These are phyloP conservation scores for Myiotriccus ornatus DNA, from an alignment of 2,797 vertebrate genomes.

Conservation along the genomic window DNA sequence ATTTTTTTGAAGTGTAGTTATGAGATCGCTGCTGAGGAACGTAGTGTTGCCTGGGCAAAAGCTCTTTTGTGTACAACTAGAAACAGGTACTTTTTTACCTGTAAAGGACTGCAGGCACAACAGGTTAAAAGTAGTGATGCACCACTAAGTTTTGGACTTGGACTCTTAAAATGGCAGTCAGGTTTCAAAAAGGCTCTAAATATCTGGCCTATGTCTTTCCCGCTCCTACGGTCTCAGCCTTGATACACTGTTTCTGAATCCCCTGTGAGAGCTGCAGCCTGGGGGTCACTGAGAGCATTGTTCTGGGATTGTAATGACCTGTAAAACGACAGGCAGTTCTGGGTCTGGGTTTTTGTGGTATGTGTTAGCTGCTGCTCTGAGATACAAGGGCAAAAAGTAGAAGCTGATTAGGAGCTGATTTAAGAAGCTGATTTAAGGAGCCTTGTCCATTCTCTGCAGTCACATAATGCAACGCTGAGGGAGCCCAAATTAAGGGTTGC, in stretches of 20 bases:
- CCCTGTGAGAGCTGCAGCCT: neutral
- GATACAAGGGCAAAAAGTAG: neutral
- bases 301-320: neutral
- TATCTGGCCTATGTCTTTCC: neutral
- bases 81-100: neutral
- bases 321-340: neutral
- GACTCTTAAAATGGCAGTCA: neutral
- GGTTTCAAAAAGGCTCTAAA: neutral
- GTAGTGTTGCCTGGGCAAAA: accelerated
- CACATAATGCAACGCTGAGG: neutral
- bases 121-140: neutral
- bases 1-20: neutral
- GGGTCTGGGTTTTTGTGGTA: neutral
- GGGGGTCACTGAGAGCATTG: neutral
- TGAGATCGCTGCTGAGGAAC: neutral
- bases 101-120: neutral
- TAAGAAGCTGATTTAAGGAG: conserved; percentile 4
- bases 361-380: neutral
- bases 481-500: conserved; percentile 17
- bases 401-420: conserved; percentile 59
- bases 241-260: neutral
- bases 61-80: neutral
- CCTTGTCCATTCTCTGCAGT: neutral
- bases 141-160: neutral
- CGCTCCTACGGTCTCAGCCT: neutral